phyloP scores from a whole-genome alignment of 2,113 vertebrate species.

The Rhinolophus sinicus region DNA sequence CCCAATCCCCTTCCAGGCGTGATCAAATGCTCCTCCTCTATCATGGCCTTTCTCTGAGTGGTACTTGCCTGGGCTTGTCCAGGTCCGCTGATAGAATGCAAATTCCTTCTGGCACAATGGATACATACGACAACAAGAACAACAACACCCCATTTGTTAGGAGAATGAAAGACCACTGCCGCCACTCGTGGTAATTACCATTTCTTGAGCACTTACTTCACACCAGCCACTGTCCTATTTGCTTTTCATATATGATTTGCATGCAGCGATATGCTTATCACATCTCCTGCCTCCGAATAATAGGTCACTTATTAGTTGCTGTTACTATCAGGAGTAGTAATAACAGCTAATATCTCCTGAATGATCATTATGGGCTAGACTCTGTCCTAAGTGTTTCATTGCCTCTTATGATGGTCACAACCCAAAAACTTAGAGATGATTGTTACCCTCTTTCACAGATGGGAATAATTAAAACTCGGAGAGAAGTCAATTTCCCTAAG shows the following conservation, averaged over 20 bases:
- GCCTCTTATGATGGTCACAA: background rate
- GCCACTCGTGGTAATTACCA: fast-evolving
- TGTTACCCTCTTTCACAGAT: background rate
- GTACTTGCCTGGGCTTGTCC: background rate
- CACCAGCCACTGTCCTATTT: background rate
- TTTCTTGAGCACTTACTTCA: background rate
- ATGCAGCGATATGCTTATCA: background rate
- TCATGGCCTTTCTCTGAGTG: too few species aligned
- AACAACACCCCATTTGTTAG: background rate
- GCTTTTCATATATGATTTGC: background rate
- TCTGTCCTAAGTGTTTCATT: background rate
- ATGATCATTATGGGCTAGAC: background rate
- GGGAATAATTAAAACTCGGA: background rate
- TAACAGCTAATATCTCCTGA: background rate
- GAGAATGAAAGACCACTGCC: background rate
- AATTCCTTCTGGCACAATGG: background rate
- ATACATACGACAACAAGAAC: background rate
- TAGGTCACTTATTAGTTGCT: background rate
- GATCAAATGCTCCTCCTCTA: background rate
- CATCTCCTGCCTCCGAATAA: background rate
- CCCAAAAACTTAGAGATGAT: background rate
- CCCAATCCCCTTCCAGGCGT: background rate
- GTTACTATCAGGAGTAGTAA: background rate
- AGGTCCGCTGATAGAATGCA: background rate
- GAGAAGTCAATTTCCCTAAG: background rate